These are phyloP conservation scores for Macropodus opercularis DNA, from an alignment of 2,797 vertebrate species.

Conservation along the genomic window DNA sequence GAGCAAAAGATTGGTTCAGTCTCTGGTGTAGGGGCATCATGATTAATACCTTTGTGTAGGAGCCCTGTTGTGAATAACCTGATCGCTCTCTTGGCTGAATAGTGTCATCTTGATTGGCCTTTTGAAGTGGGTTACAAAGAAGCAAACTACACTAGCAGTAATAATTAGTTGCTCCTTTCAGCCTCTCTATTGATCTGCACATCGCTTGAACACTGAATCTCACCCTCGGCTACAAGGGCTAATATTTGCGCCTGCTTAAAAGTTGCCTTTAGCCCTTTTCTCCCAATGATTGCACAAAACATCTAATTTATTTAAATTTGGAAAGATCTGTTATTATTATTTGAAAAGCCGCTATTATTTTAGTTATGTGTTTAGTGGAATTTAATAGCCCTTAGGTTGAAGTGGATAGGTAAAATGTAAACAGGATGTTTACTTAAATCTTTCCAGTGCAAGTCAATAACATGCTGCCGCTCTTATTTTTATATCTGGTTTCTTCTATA, in stretches of 20 bases:
- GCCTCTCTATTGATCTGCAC: constrained; percentile 43
- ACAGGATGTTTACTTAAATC: no score
- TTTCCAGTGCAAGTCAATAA: no score
- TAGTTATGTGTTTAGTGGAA: no score
- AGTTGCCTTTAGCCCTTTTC: no score
- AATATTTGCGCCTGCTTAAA: neutral
- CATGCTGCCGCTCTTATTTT: no score
- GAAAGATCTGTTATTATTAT: no score
- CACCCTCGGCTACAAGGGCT: constrained; percentile 9
- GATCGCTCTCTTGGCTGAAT: constrained; percentile 19
- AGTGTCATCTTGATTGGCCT: constrained; percentile 36
- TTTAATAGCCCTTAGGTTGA: no score
- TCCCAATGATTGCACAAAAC: no score
- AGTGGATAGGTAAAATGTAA: no score
- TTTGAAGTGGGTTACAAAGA: constrained; percentile 37
- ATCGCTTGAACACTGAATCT: constrained; percentile 17
- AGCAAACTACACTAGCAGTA: constrained; percentile 1
- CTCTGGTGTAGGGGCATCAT: constrained; percentile 19
- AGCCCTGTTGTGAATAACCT: constrained; percentile 18
- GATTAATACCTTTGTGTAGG: constrained; percentile 40
- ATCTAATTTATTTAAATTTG: no score
- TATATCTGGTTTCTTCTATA: neutral
- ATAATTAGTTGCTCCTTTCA: constrained; percentile 41
- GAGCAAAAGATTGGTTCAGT: constrained; percentile 3
- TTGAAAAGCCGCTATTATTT: no score